Conservation (phyloP, 2,113 vertebrate genomes). For the Oceanites oceanicus region DNA sequence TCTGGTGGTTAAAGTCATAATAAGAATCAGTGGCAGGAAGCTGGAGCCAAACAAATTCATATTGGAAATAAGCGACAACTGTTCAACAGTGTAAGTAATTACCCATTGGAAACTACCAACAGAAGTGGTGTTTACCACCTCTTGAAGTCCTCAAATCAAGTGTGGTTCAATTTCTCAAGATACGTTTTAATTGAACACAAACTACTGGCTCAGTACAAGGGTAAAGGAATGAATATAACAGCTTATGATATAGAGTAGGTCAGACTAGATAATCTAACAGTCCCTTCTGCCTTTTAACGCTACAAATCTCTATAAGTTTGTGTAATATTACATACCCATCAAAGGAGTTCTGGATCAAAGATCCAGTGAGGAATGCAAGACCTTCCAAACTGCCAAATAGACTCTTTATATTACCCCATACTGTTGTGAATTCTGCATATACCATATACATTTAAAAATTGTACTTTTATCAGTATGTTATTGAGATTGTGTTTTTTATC, state of each 20-base stretch:
- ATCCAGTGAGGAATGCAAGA: background rate
- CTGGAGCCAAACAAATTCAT: conserved; percentile 21
- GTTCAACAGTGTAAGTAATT: conserved; percentile 29
- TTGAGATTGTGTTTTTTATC: background rate
- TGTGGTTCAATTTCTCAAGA: background rate
- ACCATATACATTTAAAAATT: background rate
- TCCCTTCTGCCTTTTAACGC: background rate
- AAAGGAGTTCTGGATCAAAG: background rate
- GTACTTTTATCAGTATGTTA: background rate
- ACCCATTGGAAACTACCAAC: conserved; percentile 26
- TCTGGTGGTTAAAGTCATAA: conserved; percentile 46
- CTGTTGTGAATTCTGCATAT: background rate
- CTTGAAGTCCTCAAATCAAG: background rate
- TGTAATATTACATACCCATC: background rate
- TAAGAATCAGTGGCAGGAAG: conserved; percentile 49
- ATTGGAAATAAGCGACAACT: conserved; percentile 31
- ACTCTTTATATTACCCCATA: background rate
- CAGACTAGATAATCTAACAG: background rate
- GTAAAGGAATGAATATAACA: background rate
- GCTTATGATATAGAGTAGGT: background rate
- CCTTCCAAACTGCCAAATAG: background rate
- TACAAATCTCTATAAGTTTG: background rate
- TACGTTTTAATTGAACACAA: background rate
- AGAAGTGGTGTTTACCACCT: conserved; percentile 45
- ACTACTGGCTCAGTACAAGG: background rate